phyloP scores from a whole-genome alignment of 2,797 vertebrate species.

The Crenuchus spilurus region DNA sequence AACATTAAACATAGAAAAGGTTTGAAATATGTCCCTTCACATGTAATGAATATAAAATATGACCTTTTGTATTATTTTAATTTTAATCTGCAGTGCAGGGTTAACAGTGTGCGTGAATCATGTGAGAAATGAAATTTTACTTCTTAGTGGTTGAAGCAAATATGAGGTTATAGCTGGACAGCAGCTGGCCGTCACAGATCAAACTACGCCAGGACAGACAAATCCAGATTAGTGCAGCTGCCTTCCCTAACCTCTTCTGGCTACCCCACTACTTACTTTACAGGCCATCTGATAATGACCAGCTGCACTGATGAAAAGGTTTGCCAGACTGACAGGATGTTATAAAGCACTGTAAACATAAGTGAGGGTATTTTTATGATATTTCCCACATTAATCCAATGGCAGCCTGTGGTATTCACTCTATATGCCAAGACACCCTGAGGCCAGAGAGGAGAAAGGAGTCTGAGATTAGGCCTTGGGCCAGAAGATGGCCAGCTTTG shows the following conservation, averaged over 20 bases:
- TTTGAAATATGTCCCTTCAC: too few species aligned
- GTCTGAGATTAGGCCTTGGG: slow-evolving; percentile 51
- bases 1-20: too few species aligned
- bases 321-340: slow-evolving; percentile 45
- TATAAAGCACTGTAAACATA: slow-evolving; percentile 56
- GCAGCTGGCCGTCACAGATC: not conserved
- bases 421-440: slow-evolving; percentile 48
- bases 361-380: slow-evolving; percentile 53
- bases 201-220: not conserved
- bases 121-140: too few species aligned
- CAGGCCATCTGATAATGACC: slow-evolving; percentile 48
- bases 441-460: slow-evolving; percentile 39
- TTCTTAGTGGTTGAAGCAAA: too few species aligned
- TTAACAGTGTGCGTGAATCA: too few species aligned
- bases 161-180: not conserved
- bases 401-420: slow-evolving; percentile 46
- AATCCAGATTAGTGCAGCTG: not conserved
- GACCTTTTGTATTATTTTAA: too few species aligned
- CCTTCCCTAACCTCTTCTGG: not conserved
- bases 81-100: too few species aligned
- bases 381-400: slow-evolving; percentile 44
- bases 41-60: too few species aligned
- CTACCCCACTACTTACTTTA: slow-evolving; percentile 43
- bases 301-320: slow-evolving; percentile 36
- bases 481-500: slow-evolving; percentile 55